Base-by-base conservation (phyloP, 2,113 vertebrate genomes). In the Corythornis cristatus region DNA sequence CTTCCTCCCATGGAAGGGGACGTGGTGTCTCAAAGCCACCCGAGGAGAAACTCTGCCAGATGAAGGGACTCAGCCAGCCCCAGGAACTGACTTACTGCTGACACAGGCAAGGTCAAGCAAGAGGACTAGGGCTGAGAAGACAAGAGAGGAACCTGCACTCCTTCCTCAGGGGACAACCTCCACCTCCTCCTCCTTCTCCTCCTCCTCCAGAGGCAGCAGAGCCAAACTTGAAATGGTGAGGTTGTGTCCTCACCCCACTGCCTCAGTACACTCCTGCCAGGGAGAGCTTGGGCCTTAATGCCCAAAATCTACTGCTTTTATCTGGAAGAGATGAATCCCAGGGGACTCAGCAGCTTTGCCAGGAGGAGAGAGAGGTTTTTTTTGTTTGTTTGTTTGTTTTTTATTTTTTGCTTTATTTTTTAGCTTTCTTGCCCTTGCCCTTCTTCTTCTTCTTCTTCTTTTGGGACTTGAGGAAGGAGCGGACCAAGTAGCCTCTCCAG, bases 401-500 rank as follows among this genome's bases (percentile, higher is more conserved):
- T 33, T 33, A 33, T 33, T 33, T 40, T 33, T 40, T 37, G 15
- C 23, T 66, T 93, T 92, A 96, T 90, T 45, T 95, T 94, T 97
- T 98, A 31, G 11, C 35, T 87, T 96, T 96, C 57, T 94, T 98
- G 62, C 77, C 89, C 51, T 96, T 89, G 22, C 70, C 56, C 40
- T 90, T 87, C 91, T 78, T 66, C 90, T 76, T 66, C 90, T 76
- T 67, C 48, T 84, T 96, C 92, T 98, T 99, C 89, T 58, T 93
- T 86, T 96, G 98, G 64, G 91, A 77, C 79, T 78, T 98, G 76
- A 98, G 95, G 91, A 97, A 33, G 67, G 97, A 98, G n/a, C 99
- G 98, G 45, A 98, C 97, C 73, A 97, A 78, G 96, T 97, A 98
- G 62, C 98, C 99, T 96, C 98, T 99, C 96, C 96, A 96, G 54